Base-by-base conservation (phyloP, 2,113 vertebrate genomes). In the rabbit (Oryctolagus cuniculus) region DNA sequence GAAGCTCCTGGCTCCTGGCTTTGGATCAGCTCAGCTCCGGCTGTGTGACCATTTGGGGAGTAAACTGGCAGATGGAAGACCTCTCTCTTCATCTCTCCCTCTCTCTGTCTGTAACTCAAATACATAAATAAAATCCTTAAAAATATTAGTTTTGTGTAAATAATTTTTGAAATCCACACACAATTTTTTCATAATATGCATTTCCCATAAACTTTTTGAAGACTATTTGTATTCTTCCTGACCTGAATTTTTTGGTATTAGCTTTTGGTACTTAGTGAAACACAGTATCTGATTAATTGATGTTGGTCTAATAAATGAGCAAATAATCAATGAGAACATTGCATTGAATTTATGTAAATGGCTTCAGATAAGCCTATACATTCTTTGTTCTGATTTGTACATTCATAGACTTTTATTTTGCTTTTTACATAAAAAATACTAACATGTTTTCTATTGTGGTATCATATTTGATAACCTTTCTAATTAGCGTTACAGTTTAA, bases 401-500 rank as follows among this genome's bases (percentile, higher is more conserved):
- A 53, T 63, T 75, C 82, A 91, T 53, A 95, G 86, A 90, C 31
- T 81, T 66, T 64, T 2, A 6, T 78, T 92, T 49, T 87, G 51
- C 69, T 61, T 90, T 96, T 95, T 73, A 86, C 4, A n/a, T 95
- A 67, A 94, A 95, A 96, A 96, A 91, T 95, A 83, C 51, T 75
- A 96, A 70, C 49, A 61, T 91, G 63, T 94, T 95, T 63, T 87
- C 83, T 93, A 93, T 97, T 92, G 91, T 38, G 75, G 36, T 90
- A 93, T 83, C 24, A 1, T 94, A 87, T 79, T 95, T 96, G 96
- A 95, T 94, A 97, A 96, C 0, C 94, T 96, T 92, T 88, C 89
- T 97, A 97, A 97, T 96, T 97, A 97, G 73, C 94, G 84, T 95
- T 94, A 89, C 93, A 93, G 96, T 93, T 96, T 95, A 96, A 97